A percentile compares a stretch with the other conserved stretches of the same genome.
Conservation (phyloP, 1,140 invertebrate genomes). For the Rhagoletis pomonella region DNA sequence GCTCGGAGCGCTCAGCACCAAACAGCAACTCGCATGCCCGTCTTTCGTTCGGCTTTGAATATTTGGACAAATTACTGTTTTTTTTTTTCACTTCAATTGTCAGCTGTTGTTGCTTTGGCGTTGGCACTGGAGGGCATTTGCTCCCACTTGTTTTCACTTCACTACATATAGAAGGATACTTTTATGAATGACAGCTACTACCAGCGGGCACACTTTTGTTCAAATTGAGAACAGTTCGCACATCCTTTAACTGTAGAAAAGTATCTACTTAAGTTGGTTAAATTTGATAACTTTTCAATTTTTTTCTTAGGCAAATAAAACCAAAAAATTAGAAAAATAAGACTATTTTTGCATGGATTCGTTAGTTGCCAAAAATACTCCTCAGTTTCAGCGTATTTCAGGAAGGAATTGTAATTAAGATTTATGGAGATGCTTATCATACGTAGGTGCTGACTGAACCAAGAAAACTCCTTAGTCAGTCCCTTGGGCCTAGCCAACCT, state of each 20-base stretch:
- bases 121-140: background rate
- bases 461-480: too few relatives aligned
- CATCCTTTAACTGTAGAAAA: background rate
- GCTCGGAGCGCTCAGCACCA: background rate
- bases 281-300: background rate
- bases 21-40: background rate
- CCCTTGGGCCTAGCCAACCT: too few relatives aligned
- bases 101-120: background rate
- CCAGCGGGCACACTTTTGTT: background rate
- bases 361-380: too few relatives aligned
- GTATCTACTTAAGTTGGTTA: background rate
- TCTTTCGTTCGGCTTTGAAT: background rate
- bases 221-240: conserved; percentile 15
- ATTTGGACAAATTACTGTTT: background rate
- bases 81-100: conserved; percentile 15
- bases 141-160: background rate
- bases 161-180: background rate
- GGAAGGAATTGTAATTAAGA: too few relatives aligned
- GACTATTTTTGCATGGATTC: too few relatives aligned
- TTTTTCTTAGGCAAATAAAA: too few relatives aligned
- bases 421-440: too few relatives aligned
- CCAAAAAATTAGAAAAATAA: too few relatives aligned
- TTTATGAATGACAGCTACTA: conserved; percentile 18
- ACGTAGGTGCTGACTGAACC: too few relatives aligned
- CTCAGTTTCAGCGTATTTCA: too few relatives aligned